Evolutionary conservation across 2,113 vertebrate genomes (phyloP).

Genomic region (Cheilinus undulatus): DNA sequence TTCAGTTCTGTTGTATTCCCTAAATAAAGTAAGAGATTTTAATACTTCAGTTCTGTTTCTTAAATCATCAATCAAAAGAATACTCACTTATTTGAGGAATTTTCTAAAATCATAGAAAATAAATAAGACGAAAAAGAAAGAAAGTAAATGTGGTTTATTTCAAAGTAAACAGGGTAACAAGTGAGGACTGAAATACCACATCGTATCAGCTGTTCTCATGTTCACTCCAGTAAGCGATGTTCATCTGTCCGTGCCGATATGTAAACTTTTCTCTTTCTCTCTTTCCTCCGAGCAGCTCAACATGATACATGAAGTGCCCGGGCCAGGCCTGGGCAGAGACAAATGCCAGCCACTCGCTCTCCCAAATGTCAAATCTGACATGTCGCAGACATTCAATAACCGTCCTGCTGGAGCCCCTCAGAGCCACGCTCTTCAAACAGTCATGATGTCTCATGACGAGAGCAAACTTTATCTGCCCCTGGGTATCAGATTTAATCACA

Average conservation of each 20-base stretch:
- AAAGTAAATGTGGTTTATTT: constrained; percentile 1
- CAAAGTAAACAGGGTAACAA: background rate
- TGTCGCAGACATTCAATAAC: constrained; percentile 66
- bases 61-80: too few species aligned
- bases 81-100: too few species aligned
- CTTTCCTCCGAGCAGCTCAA: constrained; percentile 56
- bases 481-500: constrained; percentile 30
- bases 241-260: constrained; percentile 71
- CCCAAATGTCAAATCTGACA: constrained; percentile 80
- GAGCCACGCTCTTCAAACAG: constrained; percentile 62
- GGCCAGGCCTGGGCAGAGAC: constrained; percentile 57
- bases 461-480: constrained; percentile 37
- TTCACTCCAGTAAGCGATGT: constrained; percentile 72
- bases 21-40: too few species aligned
- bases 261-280: constrained; percentile 66
- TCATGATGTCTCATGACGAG: constrained; percentile 39
- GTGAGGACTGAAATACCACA: background rate
- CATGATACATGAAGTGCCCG: constrained; percentile 75
- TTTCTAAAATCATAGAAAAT: too few species aligned
- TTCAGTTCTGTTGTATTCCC: background rate
- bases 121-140: too few species aligned
- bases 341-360: constrained; percentile 80
- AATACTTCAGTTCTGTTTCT: too few species aligned
- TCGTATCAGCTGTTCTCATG: constrained; percentile 15
- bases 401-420: constrained; percentile 56